phyloP scores from a whole-genome alignment of 2,888 invertebrate species.

The Acanthosepion pharaonis region DNA sequence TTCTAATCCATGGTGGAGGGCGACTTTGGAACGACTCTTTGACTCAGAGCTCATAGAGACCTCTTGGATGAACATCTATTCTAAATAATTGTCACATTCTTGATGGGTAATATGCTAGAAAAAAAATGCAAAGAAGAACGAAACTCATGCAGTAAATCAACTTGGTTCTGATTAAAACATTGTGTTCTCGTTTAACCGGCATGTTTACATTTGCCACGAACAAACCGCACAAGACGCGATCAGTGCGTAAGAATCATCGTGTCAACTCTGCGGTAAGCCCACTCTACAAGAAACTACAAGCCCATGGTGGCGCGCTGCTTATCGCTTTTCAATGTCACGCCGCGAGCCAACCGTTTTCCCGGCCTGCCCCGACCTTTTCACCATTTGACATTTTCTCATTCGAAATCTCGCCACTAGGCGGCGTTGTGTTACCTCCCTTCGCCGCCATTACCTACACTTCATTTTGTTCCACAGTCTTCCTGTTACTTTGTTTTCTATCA shows the following conservation, averaged over 20 bases:
- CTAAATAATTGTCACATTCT: too few relatives aligned
- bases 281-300: background rate
- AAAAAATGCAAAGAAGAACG: too few relatives aligned
- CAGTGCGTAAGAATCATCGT: background rate
- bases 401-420: background rate
- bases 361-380: background rate
- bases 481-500: background rate
- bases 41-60: too few relatives aligned
- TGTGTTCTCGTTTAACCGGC: background rate
- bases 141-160: too few relatives aligned
- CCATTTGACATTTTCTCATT: background rate
- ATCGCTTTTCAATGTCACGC: constrained; percentile 33
- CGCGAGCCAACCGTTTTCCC: background rate
- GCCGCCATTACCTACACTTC: background rate
- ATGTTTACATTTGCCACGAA: background rate
- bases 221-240: background rate
- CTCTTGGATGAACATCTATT: too few relatives aligned
- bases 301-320: background rate
- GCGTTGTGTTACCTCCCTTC: background rate
- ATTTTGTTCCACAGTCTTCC: background rate
- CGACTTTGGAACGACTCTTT: too few relatives aligned
- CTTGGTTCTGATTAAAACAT: too few relatives aligned
- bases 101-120: too few relatives aligned
- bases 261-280: background rate
- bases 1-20: too few relatives aligned